These are phyloP conservation scores for Cyclura pinguis DNA, from an alignment of 2,797 vertebrate species.

Conservation along the genomic window DNA sequence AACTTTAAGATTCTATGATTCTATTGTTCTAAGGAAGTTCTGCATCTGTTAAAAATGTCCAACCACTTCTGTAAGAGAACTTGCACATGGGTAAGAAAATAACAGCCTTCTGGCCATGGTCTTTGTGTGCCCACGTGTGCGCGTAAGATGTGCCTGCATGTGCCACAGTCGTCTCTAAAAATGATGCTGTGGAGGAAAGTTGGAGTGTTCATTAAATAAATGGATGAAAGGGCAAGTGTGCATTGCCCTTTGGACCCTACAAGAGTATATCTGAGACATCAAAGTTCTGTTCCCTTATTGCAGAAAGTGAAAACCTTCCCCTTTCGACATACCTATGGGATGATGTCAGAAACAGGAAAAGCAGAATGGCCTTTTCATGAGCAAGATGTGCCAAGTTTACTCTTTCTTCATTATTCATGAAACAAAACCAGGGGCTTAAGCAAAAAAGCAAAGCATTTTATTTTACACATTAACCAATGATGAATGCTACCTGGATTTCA, in stretches of 20 bases:
- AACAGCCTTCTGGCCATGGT: too few species aligned
- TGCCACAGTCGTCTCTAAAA: neutral
- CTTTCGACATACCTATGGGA: neutral
- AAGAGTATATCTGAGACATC: neutral
- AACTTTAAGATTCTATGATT: too few species aligned
- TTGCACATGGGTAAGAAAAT: too few species aligned
- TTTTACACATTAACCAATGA: neutral
- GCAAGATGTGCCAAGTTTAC: neutral
- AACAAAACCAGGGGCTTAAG: neutral
- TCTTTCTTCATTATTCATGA: neutral
- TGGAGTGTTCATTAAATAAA: neutral
- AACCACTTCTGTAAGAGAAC: too few species aligned
- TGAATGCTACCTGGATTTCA: neutral
- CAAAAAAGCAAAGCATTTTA: neutral
- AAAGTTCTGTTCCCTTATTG: neutral
- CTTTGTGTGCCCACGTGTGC: too few species aligned
- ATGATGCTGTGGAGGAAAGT: neutral
- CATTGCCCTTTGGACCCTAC: neutral
- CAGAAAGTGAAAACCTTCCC: neutral
- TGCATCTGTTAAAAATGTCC: too few species aligned
- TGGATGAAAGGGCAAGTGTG: neutral
- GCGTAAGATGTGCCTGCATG: too few species aligned
- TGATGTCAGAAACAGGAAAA: neutral
- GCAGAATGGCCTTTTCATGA: neutral
- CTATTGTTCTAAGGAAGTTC: too few species aligned